Conservation (phyloP, 2,797 vertebrate species). For the Dromococcyx pavoninus region DNA sequence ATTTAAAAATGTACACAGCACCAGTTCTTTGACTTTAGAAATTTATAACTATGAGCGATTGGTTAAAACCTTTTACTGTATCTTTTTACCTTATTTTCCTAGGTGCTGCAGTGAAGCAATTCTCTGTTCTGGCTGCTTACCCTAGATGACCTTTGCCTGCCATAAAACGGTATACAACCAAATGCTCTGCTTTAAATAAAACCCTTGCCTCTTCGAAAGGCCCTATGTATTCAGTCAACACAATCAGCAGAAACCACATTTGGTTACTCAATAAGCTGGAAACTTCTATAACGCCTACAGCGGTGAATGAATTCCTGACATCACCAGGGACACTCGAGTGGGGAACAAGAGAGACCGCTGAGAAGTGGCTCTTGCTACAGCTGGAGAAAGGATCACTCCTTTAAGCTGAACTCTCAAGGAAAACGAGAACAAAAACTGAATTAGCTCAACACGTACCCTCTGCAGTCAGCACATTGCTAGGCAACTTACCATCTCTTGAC, state of each 20-base stretch:
- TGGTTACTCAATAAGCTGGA: constrained; percentile 58
- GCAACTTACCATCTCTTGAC: constrained; percentile 67
- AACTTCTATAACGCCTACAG: constrained; percentile 45
- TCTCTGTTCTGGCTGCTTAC: constrained; percentile 31
- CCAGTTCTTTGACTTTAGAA: constrained; percentile 35
- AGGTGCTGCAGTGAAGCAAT: constrained; percentile 8
- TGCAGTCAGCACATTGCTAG: constrained; percentile 66
- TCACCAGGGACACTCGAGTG: constrained; percentile 43
- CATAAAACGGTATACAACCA: constrained; percentile 33
- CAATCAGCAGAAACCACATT: constrained; percentile 61
- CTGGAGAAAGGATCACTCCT: constrained; percentile 33
- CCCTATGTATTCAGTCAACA: constrained; percentile 56
- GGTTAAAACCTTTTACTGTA: constrained; percentile 36
- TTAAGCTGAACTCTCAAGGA: constrained; percentile 53
- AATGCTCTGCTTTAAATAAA: constrained; percentile 40
- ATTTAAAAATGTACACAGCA: constrained; percentile 28
- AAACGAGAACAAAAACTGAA: constrained; percentile 61
- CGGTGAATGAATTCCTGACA: constrained; percentile 58
- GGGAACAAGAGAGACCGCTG: constrained; percentile 30
- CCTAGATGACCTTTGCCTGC: constrained; percentile 41
- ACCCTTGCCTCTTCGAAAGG: constrained; percentile 34
- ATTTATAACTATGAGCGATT: constrained; percentile 15
- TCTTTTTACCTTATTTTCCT: constrained; percentile 31
- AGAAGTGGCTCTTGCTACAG: constrained; percentile 37
- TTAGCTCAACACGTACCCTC: constrained; percentile 47